Evolutionary conservation across 2,113 vertebrate species (phyloP), one percentile per base, ranked within the genome.

Genomic region (Mesocricetus auratus): DNA sequence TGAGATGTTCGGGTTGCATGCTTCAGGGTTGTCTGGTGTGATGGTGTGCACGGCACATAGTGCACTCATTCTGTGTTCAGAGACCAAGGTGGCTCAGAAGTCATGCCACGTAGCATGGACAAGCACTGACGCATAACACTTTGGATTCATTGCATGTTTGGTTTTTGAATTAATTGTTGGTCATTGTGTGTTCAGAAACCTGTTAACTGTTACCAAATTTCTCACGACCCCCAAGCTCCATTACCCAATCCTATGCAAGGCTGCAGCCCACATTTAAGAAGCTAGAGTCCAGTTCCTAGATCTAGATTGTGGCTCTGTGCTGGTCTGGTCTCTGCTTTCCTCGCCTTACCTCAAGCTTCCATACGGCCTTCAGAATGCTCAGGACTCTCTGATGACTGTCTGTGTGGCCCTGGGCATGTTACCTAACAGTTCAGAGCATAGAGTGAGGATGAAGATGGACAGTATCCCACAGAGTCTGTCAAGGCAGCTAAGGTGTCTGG

Each of bases 381-480:
- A 62, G 60, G 22, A 19, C 50, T 88, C 58, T 86, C 22, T 66
- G 7, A n/a, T 6, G 13, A 19, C 60, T 69, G 79, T n/a, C 62
- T 45, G 36, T 36, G 4, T 47, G 73, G 17, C n/a, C 29, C 71
- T 13, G 33, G 81, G 15, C 7, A 17, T 19, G 58, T 75, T 66
- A 13, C 60, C 56, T 15, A 33, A 42, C 29, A 21, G 71, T 50
- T 68, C 71, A 42, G 66, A 86, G 69, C n/a, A 10, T 24, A 36
- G 1, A 3, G 3, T 68, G 33, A 68, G 36, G 50, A 42, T 36
- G 53, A 68, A 29, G 47, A 16, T 81, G 50, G 29, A 29, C 39
- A 19, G 4, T 15, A 36, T 58, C 68, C 3, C 6, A 16, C 33
- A 36, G 56, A 26, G 15, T n/a, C 47, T 12, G 0, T 24, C 1